Conservation (phyloP, 2,888 invertebrate species). For the Iphiclides podalirius region DNA sequence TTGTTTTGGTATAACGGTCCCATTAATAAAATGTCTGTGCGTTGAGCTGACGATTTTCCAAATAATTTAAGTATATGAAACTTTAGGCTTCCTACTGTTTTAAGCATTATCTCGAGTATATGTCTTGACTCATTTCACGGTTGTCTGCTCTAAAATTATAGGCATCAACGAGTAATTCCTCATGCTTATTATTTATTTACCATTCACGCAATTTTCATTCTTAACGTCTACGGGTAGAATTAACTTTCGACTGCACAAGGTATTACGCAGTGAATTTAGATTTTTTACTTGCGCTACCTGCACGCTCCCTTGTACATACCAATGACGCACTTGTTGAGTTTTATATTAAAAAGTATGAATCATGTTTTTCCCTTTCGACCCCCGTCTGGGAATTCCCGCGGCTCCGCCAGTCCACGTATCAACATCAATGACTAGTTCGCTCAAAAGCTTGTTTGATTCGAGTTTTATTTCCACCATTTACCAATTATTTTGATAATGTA, state of each 20-base stretch:
- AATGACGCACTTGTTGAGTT: constrained; percentile 17
- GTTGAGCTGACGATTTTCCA: neutral
- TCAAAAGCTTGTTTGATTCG: no score
- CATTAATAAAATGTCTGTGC: neutral
- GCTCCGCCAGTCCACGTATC: constrained; percentile 23
- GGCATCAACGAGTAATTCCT: constrained; percentile 7
- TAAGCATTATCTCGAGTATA: constrained; percentile 1
- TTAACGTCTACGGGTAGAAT: neutral
- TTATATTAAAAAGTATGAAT: constrained; percentile 39
- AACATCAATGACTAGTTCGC: no score
- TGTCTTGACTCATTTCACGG: constrained; percentile 14
- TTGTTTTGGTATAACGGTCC: neutral
- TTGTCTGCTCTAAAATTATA: constrained; percentile 16
- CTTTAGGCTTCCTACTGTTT: constrained; percentile 12
- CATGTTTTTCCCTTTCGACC: constrained; percentile 45
- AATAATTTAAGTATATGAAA: constrained; percentile 20
- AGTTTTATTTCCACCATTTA: no score
- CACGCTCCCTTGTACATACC: constrained; percentile 7
- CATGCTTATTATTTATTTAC: neutral
- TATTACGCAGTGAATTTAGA: neutral
- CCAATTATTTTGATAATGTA: neutral
- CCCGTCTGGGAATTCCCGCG: constrained; percentile 49
- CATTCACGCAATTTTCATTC: constrained; percentile 14
- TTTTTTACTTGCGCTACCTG: constrained; percentile 14
- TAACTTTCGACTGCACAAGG: neutral